Percentiles rank a stretch among this genome's conserved stretches.
phyloP scores from a whole-genome alignment of 2,888 invertebrate species.

The Keiferia lycopersicella region DNA sequence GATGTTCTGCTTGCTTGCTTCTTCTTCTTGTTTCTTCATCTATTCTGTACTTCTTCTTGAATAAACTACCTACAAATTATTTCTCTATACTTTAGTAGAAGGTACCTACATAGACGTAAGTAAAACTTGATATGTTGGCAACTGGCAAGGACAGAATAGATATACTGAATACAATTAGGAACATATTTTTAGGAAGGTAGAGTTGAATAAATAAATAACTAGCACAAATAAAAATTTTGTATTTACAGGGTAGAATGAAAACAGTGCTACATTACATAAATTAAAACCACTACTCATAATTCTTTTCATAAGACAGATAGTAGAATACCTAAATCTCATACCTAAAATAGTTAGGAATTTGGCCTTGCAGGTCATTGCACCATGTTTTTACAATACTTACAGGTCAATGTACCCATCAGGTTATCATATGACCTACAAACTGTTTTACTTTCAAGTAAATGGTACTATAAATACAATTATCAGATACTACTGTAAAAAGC shows the following conservation, averaged over 20 bases:
- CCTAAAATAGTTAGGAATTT: neutral
- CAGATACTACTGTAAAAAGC: neutral
- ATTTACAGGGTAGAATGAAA: neutral
- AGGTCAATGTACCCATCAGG: slow-evolving; percentile 5
- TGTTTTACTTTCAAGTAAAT: neutral
- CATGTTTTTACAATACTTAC: neutral
- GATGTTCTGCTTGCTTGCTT: no score
- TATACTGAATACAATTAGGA: neutral
- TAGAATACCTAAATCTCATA: neutral
- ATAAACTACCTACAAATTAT: no score
- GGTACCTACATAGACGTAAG: no score
- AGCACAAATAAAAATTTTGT: no score
- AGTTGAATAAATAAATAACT: neutral
- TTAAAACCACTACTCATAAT: no score
- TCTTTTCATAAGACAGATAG: neutral
- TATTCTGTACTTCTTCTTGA: no score
- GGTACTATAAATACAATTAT: neutral
- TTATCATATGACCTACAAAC: slow-evolving; percentile 4
- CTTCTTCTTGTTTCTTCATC: no score
- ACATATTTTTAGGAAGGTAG: neutral
- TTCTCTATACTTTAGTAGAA: no score
- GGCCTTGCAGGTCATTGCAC: slow-evolving; percentile 8
- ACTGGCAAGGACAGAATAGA: neutral
- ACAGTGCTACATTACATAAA: neutral
- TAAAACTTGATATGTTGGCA: neutral